Percentiles rank a stretch among this genome's conserved stretches.
Conservation (phyloP, 2,888 invertebrate genomes). For the Phyto melanocephala region DNA sequence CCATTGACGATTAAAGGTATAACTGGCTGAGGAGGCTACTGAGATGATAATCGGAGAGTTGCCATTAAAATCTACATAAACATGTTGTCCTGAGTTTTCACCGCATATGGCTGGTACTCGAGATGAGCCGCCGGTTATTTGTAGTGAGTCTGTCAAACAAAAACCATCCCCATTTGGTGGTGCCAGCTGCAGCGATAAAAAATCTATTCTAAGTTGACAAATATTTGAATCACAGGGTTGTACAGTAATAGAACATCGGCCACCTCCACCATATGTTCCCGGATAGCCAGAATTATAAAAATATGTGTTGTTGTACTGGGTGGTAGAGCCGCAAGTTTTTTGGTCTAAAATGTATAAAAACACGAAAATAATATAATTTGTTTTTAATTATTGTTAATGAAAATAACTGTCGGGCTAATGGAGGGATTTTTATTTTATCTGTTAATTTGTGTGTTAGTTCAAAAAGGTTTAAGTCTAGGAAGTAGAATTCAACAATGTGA, state of each 20-base stretch:
- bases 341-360: constrained; percentile 81
- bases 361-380: not conserved
- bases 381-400: too few relatives aligned
- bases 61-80: constrained; percentile 87
- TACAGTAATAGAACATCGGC: constrained; percentile 86
- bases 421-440: too few relatives aligned
- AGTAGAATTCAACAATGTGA: too few relatives aligned
- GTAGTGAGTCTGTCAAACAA: constrained; percentile 85
- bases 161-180: constrained; percentile 86
- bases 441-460: too few relatives aligned
- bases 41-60: constrained; percentile 84
- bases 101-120: constrained; percentile 87
- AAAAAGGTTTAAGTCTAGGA: too few relatives aligned
- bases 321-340: constrained; percentile 85
- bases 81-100: constrained; percentile 88
- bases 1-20: constrained; percentile 85
- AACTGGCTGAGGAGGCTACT: constrained; percentile 82
- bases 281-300: constrained; percentile 90
- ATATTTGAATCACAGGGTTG: constrained; percentile 82
- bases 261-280: constrained; percentile 84
- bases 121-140: constrained; percentile 85
- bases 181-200: constrained; percentile 85
- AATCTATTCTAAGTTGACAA: constrained; percentile 87
- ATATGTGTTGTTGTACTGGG: constrained; percentile 89
- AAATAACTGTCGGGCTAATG: too few relatives aligned